Base-by-base conservation (phyloP, 2,113 vertebrate species). In the Ochotona curzoniae region DNA sequence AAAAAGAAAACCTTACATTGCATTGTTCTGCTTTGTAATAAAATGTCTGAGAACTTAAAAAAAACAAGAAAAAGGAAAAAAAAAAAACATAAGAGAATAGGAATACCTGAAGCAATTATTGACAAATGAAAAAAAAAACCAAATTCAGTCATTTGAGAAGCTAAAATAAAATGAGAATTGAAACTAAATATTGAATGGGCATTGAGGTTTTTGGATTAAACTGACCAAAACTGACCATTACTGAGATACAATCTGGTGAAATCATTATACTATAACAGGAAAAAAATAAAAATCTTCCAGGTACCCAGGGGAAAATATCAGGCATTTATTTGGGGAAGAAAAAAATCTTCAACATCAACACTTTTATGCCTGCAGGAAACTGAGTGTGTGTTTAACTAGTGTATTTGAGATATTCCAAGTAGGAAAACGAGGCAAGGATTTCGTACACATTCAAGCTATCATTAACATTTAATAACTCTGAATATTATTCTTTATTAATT, bases 1-100 rank as follows among this genome's bases (percentile, higher is more conserved):
- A 99, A 99, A 96, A 98, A 98, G 92, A 98, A 99, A 97, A 98
- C 54, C 30, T 87, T 61, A 35, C 47, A 47, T 26, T 89, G 30
- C 60, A 13, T 32, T 5, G 76, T 94, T 96, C 8, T 82, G 38
- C 94, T 96, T 93, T 17, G 64, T 96, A 95, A 87, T 57, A 89
- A 73, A 96, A 75, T 81, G 54, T 83, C 64, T 63, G 69, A 87
- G 71, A 87, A 25, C 54, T 25, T 71, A 44, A 44, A 44, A 44
- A 44, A 66, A 64, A 44, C 18, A 8, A 82, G 64, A 66, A 12
- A 3, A 32, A 66, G 69, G n/a, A n/a, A 57, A 2, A 17, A 44
- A 32, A 80, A 44, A 25, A 26, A 69, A 80, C 57, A 69, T 11
- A 44, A 89, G 25, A 38, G 15, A 61, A 30, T 47, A 47, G 28